Conservation (phyloP, 2,888 invertebrate species). For the Myathropa florea region DNA sequence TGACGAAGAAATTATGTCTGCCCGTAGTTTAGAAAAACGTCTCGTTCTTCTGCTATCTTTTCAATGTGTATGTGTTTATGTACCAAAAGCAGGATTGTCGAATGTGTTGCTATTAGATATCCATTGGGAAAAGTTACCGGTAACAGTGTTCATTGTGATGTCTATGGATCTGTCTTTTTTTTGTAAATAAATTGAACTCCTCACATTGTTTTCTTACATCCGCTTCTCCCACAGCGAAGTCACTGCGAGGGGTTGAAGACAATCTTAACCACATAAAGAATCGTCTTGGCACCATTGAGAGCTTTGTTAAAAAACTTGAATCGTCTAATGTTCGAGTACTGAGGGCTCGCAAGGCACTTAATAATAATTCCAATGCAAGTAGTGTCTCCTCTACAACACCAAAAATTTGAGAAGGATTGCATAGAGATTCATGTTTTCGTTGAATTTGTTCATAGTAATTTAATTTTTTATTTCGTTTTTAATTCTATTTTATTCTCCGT, state of each 20-base stretch:
- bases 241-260: background rate
- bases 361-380: background rate
- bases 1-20: background rate
- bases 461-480: background rate
- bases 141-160: background rate
- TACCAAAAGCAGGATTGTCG: too few species aligned
- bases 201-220: background rate
- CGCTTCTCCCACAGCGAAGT: slow-evolving; percentile 7
- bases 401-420: background rate
- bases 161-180: background rate
- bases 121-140: too few species aligned
- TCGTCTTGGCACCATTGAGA: background rate
- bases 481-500: background rate
- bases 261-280: background rate
- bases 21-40: too few species aligned
- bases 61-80: too few species aligned
- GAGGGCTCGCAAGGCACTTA: background rate
- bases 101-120: too few species aligned
- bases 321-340: background rate
- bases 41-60: too few species aligned
- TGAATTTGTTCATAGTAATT: background rate
- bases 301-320: background rate
- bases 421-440: background rate
- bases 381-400: background rate
- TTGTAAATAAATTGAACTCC: background rate